These are phyloP conservation scores for Agrochola lota DNA, from an alignment of 2,888 invertebrate genomes.

Conservation along the genomic window DNA sequence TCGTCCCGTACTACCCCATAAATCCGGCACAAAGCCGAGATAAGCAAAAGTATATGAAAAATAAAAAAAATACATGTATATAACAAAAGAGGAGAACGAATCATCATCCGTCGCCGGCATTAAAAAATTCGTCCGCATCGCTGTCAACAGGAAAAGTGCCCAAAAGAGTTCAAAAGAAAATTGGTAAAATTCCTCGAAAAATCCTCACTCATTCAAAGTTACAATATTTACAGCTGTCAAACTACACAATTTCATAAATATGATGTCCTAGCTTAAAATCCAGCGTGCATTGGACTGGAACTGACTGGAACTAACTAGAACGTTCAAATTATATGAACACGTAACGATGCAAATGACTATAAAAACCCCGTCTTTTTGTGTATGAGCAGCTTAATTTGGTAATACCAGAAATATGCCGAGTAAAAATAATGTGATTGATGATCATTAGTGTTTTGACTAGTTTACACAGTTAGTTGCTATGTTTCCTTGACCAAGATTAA, in stretches of 20 bases:
- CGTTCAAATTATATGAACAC: slow-evolving; percentile 17
- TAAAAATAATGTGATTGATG: slow-evolving; percentile 15
- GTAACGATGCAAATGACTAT: slow-evolving; percentile 28
- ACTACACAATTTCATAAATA: background rate
- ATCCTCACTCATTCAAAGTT: background rate
- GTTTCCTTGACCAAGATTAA: slow-evolving; percentile 5
- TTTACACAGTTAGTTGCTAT: background rate
- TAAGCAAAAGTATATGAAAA: no score
- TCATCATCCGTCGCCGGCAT: no score
- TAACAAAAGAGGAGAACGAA: no score
- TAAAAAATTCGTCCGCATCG: no score
- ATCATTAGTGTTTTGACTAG: slow-evolving; percentile 8
- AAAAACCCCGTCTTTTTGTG: slow-evolving; percentile 31
- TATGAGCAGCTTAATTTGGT: slow-evolving; percentile 19
- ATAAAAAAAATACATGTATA: no score
- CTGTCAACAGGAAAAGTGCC: no score
- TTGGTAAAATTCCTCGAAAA: background rate
- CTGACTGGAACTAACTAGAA: slow-evolving; percentile 18
- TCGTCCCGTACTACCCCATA: no score
- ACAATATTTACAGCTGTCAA: slow-evolving; percentile 13
- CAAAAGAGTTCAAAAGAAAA: no score
- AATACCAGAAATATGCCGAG: slow-evolving; percentile 19
- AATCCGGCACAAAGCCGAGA: no score
- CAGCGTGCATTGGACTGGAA: slow-evolving; percentile 26
- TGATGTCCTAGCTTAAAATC: background rate